Percentiles rank a stretch among this genome's conserved stretches.
Evolutionary conservation across 2,113 vertebrate genomes (phyloP).

Genomic region (Fregetta grallaria): DNA sequence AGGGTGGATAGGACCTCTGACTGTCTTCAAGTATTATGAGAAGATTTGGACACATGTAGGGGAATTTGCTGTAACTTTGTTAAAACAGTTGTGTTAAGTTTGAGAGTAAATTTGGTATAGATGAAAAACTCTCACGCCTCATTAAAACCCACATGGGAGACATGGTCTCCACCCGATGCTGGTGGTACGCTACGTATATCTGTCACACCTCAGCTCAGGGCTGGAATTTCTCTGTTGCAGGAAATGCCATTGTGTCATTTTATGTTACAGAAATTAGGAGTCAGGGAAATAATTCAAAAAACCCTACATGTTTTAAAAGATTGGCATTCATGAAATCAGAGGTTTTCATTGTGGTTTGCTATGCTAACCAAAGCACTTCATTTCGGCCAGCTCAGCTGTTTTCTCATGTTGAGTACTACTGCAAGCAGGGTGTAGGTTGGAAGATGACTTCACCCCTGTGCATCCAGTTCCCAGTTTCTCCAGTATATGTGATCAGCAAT

Average conservation of each 20-base stretch:
- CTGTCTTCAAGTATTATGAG: not conserved
- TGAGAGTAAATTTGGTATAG: not conserved
- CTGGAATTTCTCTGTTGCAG: not conserved
- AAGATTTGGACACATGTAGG: not conserved
- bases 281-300: not conserved
- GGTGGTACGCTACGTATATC: fast-evolving
- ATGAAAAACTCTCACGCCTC: not conserved
- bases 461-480: not conserved
- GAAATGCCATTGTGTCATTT: not conserved
- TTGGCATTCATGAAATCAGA: not conserved
- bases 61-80: not conserved
- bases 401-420: not conserved
- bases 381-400: not conserved
- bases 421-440: not conserved
- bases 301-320: not conserved
- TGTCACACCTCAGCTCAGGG: not conserved
- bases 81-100: not conserved
- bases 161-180: not conserved
- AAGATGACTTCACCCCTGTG: not conserved
- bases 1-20: not conserved
- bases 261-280: not conserved
- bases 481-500: not conserved
- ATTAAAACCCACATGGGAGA: not conserved
- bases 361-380: not conserved
- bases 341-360: not conserved